These are phyloP conservation scores for Allobates femoralis DNA, from an alignment of 2,797 vertebrate species.

Conservation along the genomic window DNA sequence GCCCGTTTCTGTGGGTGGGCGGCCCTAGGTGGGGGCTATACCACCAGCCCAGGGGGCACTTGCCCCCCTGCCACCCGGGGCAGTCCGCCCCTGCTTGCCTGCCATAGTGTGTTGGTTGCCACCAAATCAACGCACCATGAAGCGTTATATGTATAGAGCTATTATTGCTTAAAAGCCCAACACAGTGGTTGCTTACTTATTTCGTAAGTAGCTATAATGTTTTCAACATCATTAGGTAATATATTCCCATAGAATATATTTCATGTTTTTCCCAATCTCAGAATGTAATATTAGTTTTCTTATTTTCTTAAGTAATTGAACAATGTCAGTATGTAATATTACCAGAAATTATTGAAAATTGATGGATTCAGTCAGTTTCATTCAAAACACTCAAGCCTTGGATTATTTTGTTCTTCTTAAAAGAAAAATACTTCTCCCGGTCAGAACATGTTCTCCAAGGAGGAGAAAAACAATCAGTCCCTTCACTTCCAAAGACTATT, in stretches of 20 bases:
- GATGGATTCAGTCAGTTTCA: background rate
- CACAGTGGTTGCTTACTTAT: too few species aligned
- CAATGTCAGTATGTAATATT: conserved; percentile 1
- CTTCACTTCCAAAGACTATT: conserved; percentile 9
- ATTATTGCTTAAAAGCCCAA: too few species aligned
- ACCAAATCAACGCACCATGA: too few species aligned
- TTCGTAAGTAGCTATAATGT: background rate
- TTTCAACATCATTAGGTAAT: background rate
- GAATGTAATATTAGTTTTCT: background rate
- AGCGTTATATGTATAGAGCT: too few species aligned
- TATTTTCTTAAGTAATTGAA: conserved; percentile 30
- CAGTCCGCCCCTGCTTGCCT: too few species aligned
- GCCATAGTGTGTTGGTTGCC: too few species aligned
- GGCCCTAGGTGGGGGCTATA: too few species aligned
- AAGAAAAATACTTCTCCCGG: conserved; percentile 19
- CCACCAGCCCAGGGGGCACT: too few species aligned
- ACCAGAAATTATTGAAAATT: background rate
- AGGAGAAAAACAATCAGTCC: background rate
- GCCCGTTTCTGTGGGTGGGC: too few species aligned
- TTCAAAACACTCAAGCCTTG: background rate
- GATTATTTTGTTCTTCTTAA: conserved; percentile 1
- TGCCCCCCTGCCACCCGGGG: too few species aligned
- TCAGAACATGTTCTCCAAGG: conserved; percentile 16
- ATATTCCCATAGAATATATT: background rate
- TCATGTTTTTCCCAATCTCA: background rate